phyloP scores from a whole-genome alignment of 2,113 vertebrate genomes.

The Falco punctatus region DNA sequence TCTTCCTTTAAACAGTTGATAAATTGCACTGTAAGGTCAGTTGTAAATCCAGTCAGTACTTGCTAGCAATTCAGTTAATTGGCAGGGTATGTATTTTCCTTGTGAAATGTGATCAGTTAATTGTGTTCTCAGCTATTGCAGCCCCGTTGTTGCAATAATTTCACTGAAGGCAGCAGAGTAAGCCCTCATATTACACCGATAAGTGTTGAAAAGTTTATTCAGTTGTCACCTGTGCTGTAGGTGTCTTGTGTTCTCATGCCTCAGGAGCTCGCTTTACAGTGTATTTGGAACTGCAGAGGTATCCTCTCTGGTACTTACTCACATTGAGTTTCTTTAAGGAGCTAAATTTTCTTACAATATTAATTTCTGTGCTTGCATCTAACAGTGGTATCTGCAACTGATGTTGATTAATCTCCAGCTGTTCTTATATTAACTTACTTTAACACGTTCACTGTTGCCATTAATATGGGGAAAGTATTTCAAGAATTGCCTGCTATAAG shows the following conservation, averaged over 20 bases:
- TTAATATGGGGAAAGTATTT: neutral
- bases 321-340: no score
- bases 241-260: fast-evolving
- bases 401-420: neutral
- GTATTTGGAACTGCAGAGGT: neutral
- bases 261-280: neutral
- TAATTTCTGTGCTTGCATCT: neutral
- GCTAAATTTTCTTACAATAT: neutral
- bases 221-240: neutral
- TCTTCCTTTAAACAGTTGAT: neutral
- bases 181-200: neutral
- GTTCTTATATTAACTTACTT: neutral
- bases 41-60: neutral
- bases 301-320: neutral
- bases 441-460: neutral
- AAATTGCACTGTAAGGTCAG: neutral
- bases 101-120: neutral
- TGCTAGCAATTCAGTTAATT: neutral
- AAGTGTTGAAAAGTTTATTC: neutral
- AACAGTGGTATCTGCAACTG: neutral
- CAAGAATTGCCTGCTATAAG: neutral
- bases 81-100: neutral
- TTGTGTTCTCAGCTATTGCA: neutral
- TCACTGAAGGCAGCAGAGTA: neutral
- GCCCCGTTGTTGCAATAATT: neutral